Conservation (phyloP, 2,797 vertebrate genomes). For the Novumbra hubbsi region DNA sequence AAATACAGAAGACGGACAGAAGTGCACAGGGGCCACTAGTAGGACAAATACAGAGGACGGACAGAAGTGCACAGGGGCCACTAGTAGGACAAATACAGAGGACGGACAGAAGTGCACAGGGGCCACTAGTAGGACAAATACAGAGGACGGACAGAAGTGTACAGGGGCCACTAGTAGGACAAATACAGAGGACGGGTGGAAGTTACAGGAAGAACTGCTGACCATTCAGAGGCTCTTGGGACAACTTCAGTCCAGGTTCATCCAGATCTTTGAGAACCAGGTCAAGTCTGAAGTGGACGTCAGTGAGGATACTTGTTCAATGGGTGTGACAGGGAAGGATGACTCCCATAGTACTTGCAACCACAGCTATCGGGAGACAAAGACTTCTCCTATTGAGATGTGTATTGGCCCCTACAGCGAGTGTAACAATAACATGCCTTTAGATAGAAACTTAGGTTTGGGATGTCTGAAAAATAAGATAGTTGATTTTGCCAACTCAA, state of each 20-base stretch:
- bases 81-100: too few species aligned
- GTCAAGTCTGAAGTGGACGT: neutral
- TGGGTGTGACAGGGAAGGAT: neutral
- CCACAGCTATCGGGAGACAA: slow-evolving; percentile 8
- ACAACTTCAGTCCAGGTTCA: slow-evolving; percentile 65
- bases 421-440: slow-evolving; percentile 28
- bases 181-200: slow-evolving; percentile 33
- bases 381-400: slow-evolving; percentile 3
- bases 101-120: too few species aligned
- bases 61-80: too few species aligned
- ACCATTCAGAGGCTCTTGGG: slow-evolving; percentile 67
- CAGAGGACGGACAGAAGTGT: slow-evolving; percentile 47
- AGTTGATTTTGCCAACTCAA: slow-evolving; percentile 35
- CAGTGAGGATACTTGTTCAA: neutral
- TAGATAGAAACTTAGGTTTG: neutral
- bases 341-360: slow-evolving; percentile 22
- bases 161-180: slow-evolving; percentile 29
- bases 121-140: slow-evolving; percentile 14
- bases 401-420: slow-evolving; percentile 14
- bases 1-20: too few species aligned
- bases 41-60: too few species aligned
- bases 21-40: too few species aligned
- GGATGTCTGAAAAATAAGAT: slow-evolving; percentile 50
- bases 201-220: slow-evolving; percentile 65
- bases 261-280: slow-evolving; percentile 35